Evolutionary conservation across 2,797 vertebrate genomes (phyloP), one percentile per base, ranked within the genome.

Genomic region (Orestias chungarensis): DNA sequence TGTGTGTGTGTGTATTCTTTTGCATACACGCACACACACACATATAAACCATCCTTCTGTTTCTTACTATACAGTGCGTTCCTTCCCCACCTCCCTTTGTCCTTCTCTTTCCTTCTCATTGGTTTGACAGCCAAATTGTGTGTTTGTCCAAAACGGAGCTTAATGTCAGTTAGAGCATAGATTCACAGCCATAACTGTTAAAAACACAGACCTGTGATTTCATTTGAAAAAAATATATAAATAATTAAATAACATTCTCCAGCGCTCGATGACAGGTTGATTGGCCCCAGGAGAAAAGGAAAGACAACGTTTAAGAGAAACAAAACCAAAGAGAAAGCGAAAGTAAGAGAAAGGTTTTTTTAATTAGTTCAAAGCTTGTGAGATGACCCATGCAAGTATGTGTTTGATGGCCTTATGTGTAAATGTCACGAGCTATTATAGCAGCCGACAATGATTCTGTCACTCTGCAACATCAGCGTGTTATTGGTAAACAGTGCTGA

Each of bases 41-140:
- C 50, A 17, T 14, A 15, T 2, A 15, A 27, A 6, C 50, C 50
- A 79, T 88, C 71, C 82, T 75, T 88, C 82, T 80, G 75, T 78
- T 83, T 85, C 71, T 33, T 57, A 61, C 79, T 78, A 74, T 89
- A 80, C 75, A 84, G 83, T 87, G 76, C 78, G 85, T 87, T 84
- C 76, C 77, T 82, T 73, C 59, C 42, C 54, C 12, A 50, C 61
- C n/a, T 44, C 71, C 69, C 74, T 64, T 82, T 82, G 73, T 78
- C 65, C 50, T 64, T 75, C 82, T 81, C 79, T 85, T 71, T 86
- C 82, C 84, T 86, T 85, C 88, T 92, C 88, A 93, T 89, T 86
- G 85, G 85, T 84, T 87, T 94, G 94, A 94, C 93, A 94, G 93
- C 88, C 89, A 95, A 94, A 94, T 93, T 94, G 93, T 91, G 91